Base-by-base conservation (phyloP, 2,113 vertebrate species). In the Tychaedon coryphoeus region DNA sequence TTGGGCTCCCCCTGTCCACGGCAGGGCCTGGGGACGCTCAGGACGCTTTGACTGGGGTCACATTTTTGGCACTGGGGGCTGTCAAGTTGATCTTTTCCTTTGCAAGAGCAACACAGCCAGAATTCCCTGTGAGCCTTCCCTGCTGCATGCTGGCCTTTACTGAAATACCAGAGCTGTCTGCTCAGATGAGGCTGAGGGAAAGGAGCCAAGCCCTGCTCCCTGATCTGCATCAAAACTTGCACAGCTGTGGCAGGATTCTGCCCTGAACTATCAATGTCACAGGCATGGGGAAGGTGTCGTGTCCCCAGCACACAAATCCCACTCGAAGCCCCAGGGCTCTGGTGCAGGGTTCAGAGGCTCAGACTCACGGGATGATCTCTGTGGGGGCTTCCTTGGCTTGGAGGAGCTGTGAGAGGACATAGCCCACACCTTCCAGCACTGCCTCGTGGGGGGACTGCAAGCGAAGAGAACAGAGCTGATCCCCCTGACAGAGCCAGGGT, bases 351-450 rank as follows among this genome's bases (percentile, higher is more conserved):
- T 24, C 45, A 60, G 43, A 38, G 12, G 25, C 66, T 93, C 6
- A 3, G 80, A 98, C 99, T 98, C 97, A 99, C 99, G 98, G 98
- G 61, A 99, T 97, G 79, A 99, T 98, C 95, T 98, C 98, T 19
- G 97, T 79, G 47, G 98, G 92, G 12, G 98, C 98, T 92, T 99
- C 98, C 91, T 98, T 98, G 71, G 98, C 97, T 90, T 99, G 99
- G n/a, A 99, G 98, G 56, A 99, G 98, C 96, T 99, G 99, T 4
- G 99, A 99, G 87, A 99, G 98, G 42, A 98, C 97, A 8, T 99
- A 99, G 25, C 98, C 99, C 19, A 97, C 97, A 17, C 99, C 99
- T 98, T 99, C 99, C 94, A 99, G 98, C 95, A 99, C 98, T 3
- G 98, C 98, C 88, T 98, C 95, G 4, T 99, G 98, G 0, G 98